Percentiles rank a stretch among this genome's conserved stretches.
Evolutionary conservation across 2,888 invertebrate genomes (phyloP).

Genomic region (Mesochorus sp.): DNA sequence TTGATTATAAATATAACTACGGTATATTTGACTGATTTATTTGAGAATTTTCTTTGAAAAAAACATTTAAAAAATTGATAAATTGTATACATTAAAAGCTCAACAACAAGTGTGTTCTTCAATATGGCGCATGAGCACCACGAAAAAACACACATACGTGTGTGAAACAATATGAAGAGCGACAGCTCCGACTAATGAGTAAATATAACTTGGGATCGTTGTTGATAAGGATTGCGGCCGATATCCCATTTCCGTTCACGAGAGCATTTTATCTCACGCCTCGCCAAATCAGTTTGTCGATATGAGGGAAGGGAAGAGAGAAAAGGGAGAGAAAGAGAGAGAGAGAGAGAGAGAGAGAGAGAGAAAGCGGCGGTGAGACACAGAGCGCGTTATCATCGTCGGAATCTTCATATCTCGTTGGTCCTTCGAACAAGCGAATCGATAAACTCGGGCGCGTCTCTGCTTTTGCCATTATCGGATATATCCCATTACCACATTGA

Average conservation of each 20-base stretch:
- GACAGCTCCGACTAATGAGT: constrained; percentile 29
- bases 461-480: constrained; percentile 11
- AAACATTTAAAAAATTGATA: no score
- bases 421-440: constrained; percentile 11
- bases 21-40: no score
- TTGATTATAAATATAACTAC: no score
- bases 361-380: neutral
- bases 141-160: neutral
- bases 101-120: no score
- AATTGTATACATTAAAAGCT: no score
- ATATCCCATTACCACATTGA: neutral
- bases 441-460: constrained; percentile 17
- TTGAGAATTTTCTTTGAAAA: no score
- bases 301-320: neutral
- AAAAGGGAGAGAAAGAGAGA: neutral
- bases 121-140: no score
- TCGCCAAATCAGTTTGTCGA: constrained; percentile 24
- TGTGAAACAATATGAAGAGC: neutral
- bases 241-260: neutral
- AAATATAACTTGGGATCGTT: constrained; percentile 6
- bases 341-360: neutral
- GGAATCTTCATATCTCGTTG: constrained; percentile 36
- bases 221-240: constrained; percentile 5
- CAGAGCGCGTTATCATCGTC: constrained; percentile 23
- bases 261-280: constrained; percentile 28